Base-by-base conservation (phyloP, 2,797 vertebrate genomes). In the Poliocrania exsul region DNA sequence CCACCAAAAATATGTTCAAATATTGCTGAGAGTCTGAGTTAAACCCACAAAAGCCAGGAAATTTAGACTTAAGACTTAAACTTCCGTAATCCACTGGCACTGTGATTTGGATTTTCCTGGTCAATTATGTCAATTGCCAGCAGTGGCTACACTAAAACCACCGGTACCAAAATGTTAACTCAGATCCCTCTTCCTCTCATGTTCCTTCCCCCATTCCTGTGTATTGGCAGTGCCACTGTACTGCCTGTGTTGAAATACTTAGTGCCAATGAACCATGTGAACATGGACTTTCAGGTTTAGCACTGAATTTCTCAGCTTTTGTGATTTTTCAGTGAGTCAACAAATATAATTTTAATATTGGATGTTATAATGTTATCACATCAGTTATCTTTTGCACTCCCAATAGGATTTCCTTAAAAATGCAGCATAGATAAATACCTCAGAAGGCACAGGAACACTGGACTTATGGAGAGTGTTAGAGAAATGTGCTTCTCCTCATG, bases 21-120 rank as follows among this genome's bases (percentile, higher is more conserved):
- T 93, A 75, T 81, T 9, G 0, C 86, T 62, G 81, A 94, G 58
- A 89, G 70, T 86, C 80, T 93, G 69, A 93, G 57, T 84, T 84
- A 88, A 94, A 95, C 65, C 89, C 93, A 56, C 84, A 88, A 84
- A 96, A 92, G 33, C 47, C 81, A 92, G 66, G 71, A 88, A 86
- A 96, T 81, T 90, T 66, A 81, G 54, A 72, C 10, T 92, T 95
- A 89, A 58, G 75, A 54, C 88, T 92, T 93, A 57, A 92, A 89
- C 85, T 93, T 95, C 83, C 92, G 84, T 86, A 95, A 92, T 92
- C 29, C 81, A 60, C 91, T 95, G 95, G 90, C 69, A 15, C 61
- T 84, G 33, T 38, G 65, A 91, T 86, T 77, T 88, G 67, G 28
- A 93, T 95, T 95, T 94, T 93, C 90, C 54, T 61, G n/a, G 66